These are phyloP conservation scores for Drosophila mauritiana DNA, from an alignment of 1,140 invertebrate genomes.

Conservation along the genomic window DNA sequence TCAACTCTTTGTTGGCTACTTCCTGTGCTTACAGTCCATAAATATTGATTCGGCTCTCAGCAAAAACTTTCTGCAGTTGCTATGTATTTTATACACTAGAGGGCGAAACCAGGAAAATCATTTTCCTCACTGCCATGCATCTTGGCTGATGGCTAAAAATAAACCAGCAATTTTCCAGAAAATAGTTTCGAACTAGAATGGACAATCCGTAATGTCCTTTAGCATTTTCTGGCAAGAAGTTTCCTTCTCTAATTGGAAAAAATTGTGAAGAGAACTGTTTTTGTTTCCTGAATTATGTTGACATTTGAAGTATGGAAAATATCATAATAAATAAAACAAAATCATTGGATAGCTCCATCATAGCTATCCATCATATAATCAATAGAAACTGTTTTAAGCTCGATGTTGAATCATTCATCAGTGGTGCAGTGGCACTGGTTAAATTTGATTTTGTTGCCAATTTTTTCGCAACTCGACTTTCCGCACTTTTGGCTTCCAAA, in stretches of 20 bases:
- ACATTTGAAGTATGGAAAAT: too few relatives aligned
- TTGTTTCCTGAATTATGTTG: background rate
- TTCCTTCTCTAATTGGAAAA: background rate
- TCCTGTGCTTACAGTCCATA: constrained; percentile 61
- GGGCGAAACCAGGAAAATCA: constrained; percentile 6
- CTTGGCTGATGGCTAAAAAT: constrained; percentile 19
- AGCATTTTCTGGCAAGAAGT: background rate
- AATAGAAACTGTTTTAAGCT: constrained; percentile 12
- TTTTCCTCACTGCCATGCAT: constrained; percentile 17
- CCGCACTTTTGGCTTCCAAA: background rate
- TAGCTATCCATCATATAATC: constrained; percentile 7
- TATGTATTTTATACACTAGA: constrained; percentile 25
- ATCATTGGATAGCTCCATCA: background rate
- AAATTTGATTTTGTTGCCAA: constrained; percentile 22
- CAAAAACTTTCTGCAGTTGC: constrained; percentile 44
- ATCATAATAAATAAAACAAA: background rate
- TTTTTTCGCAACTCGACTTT: constrained; percentile 1
- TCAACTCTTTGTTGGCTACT: constrained; percentile 40
- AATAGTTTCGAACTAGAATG: background rate
- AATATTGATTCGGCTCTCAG: constrained; percentile 64
- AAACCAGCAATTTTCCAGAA: constrained; percentile 17
- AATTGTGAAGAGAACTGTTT: background rate
- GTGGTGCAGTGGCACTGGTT: constrained; percentile 52
- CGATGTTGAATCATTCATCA: constrained; percentile 42
- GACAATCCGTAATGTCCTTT: background rate